Evolutionary conservation across 1,140 invertebrate genomes (phyloP).

Genomic region (Caenorhabditis elegans): WBcel235 BX284602.5:14065501-14066000

Average conservation of each 20-base stretch:
- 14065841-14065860: constrained; percentile 25
- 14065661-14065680: constrained; percentile 58
- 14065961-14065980: no score
- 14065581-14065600: constrained; percentile 33
- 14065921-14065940: no score
- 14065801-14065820: constrained; percentile 59
- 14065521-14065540: constrained; percentile 29
- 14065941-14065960: no score
- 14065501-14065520: constrained; percentile 45
- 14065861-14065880: background rate
- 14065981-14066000: no score
- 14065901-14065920: no score
- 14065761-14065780: constrained; percentile 57
- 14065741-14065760: constrained; percentile 55
- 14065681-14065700: constrained; percentile 54
- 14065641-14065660: constrained; percentile 38
- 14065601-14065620: constrained; percentile 55
- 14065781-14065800: constrained; percentile 54
- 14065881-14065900: no score
- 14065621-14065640: background rate
- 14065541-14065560: constrained; percentile 33
- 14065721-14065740: constrained; percentile 51
- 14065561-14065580: constrained; percentile 34
- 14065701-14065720: constrained; percentile 42
- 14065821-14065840: constrained; percentile 53